A percentile compares a stretch with the other conserved stretches of the same genome.
Conservation (phyloP, 2,888 invertebrate genomes). For the Thymelicus sylvestris region DNA sequence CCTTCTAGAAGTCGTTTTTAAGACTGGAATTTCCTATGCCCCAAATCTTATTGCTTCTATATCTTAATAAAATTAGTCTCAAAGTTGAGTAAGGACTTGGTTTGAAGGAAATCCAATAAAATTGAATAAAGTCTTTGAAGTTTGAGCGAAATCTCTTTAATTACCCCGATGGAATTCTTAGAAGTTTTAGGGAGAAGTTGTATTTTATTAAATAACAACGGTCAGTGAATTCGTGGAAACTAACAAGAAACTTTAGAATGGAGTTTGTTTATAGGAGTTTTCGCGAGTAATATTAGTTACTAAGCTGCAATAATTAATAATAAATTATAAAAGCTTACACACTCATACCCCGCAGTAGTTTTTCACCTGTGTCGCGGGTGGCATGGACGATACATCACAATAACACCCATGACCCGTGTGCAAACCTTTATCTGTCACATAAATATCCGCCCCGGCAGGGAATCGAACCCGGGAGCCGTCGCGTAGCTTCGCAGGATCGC, state of each 20-base stretch:
- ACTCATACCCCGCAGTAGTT: too few relatives aligned
- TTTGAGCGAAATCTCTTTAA: slow-evolving; percentile 53
- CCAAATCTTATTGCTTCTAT: slow-evolving; percentile 40
- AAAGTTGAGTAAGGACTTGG: slow-evolving; percentile 53
- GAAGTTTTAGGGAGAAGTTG: slow-evolving; percentile 17
- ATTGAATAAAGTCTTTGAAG: slow-evolving; percentile 58
- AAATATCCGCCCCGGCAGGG: too few relatives aligned
- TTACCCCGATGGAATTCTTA: slow-evolving; percentile 48
- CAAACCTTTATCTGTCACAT: too few relatives aligned
- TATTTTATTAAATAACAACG: slow-evolving; percentile 29
- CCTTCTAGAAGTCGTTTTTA: too few relatives aligned
- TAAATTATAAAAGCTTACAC: too few relatives aligned
- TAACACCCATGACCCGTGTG: too few relatives aligned
- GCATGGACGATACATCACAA: too few relatives aligned
- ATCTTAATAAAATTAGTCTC: slow-evolving; percentile 50
- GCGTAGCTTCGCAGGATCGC: too few relatives aligned
- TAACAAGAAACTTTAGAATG: background rate
- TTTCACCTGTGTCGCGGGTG: too few relatives aligned
- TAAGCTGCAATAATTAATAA: too few relatives aligned
- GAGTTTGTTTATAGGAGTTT: background rate
- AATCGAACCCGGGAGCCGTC: too few relatives aligned
- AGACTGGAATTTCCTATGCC: slow-evolving; percentile 1
- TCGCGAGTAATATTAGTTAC: background rate
- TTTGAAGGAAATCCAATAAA: slow-evolving; percentile 54
- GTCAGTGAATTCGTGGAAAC: background rate